A percentile compares a stretch with the other conserved stretches of the same genome.
phyloP scores from a whole-genome alignment of 1,140 invertebrate genomes.

The Whitmania pigra region DNA sequence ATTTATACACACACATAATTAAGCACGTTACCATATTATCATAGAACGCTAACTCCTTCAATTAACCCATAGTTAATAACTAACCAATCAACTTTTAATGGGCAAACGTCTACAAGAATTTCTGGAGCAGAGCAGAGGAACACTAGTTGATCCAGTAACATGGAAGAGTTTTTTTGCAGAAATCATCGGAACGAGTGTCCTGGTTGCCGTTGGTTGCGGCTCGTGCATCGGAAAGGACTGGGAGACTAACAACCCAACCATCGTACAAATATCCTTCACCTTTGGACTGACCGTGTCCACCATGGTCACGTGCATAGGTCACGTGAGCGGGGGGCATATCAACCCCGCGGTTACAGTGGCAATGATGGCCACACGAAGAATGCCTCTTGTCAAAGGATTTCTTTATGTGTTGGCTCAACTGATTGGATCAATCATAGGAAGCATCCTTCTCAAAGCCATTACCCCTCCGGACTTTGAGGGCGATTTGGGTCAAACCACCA shows the following conservation, averaged over 20 bases:
- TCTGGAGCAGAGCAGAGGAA: conserved; percentile 25
- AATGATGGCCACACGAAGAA: conserved; percentile 40
- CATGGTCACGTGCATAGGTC: conserved; percentile 51
- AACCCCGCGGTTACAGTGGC: conserved; percentile 75
- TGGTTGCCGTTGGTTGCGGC: conserved; percentile 20
- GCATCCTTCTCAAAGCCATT: conserved; percentile 52
- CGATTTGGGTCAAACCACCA: conserved; percentile 20
- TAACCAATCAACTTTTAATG: too few relatives aligned
- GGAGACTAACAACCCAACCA: conserved; percentile 44
- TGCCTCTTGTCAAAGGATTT: conserved; percentile 33
- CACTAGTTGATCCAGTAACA: conserved; percentile 50
- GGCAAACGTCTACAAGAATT: too few relatives aligned
- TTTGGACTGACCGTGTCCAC: conserved; percentile 38
- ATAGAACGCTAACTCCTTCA: too few relatives aligned
- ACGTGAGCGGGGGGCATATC: conserved; percentile 75
- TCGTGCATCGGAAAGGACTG: conserved; percentile 54
- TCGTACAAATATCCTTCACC: conserved; percentile 47
- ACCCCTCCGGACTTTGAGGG: conserved; percentile 36
- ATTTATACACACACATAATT: too few relatives aligned
- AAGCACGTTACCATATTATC: too few relatives aligned
- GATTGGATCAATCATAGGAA: conserved; percentile 63
- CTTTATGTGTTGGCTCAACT: conserved; percentile 37
- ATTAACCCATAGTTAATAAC: too few relatives aligned
- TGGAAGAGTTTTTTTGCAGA: conserved; percentile 75
- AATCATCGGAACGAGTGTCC: conserved; percentile 38